These are phyloP conservation scores for Plectropomus leopardus DNA, from an alignment of 2,113 vertebrate genomes.

Conservation along the genomic window DNA sequence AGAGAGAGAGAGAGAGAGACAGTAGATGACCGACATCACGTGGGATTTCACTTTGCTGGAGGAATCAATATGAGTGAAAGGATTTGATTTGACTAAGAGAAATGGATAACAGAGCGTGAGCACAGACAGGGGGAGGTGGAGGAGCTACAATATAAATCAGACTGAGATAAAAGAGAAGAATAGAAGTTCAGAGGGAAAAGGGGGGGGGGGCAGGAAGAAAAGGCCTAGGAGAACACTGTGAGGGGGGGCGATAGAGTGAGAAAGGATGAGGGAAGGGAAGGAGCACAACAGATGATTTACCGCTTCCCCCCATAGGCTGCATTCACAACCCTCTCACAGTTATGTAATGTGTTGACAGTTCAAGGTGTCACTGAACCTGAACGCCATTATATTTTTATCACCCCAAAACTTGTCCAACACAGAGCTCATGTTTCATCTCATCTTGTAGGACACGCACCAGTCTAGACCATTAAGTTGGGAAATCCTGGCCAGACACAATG, in stretches of 20 bases:
- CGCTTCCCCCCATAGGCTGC: conserved; percentile 18
- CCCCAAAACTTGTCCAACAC: conserved; percentile 16
- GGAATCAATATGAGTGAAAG: conserved; percentile 31
- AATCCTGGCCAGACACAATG: background rate
- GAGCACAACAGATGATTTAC: conserved; percentile 14
- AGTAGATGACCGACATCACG: conserved; percentile 22
- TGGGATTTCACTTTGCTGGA: conserved; percentile 29
- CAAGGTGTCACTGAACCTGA: conserved; percentile 19
- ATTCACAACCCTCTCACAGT: conserved; percentile 20
- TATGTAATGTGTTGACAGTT: conserved; percentile 20
- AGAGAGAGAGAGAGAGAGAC: conserved; percentile 19
- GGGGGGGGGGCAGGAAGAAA: background rate
- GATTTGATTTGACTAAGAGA: conserved; percentile 46
- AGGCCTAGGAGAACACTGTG: background rate
- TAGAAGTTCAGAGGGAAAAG: background rate
- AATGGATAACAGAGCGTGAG: conserved; percentile 31
- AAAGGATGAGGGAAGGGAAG: conserved; percentile 28
- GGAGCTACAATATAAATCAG: conserved; percentile 18
- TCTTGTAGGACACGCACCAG: background rate
- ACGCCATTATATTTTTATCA: conserved; percentile 22
- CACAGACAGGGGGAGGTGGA: background rate
- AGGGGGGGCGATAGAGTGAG: conserved; percentile 7
- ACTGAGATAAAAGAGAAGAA: conserved; percentile 35
- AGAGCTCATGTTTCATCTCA: background rate
- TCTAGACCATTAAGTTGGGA: background rate